Base-by-base conservation (phyloP, 2,113 vertebrate genomes). In the Hyla sarda region DNA sequence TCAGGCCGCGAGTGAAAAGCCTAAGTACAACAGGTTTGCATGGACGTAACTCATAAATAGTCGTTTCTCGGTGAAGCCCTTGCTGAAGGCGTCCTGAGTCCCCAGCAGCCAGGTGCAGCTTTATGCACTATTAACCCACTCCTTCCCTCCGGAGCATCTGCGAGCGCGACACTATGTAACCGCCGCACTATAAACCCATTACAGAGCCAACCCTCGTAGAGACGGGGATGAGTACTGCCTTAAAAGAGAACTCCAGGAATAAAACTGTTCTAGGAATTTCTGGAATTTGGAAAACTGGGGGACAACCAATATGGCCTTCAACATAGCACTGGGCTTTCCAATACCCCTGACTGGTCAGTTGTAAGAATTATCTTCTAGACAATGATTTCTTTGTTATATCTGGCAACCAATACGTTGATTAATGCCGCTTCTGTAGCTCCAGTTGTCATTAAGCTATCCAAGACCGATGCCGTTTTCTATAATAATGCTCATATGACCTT, bases 61-160 rank as follows among this genome's bases (percentile, higher is more conserved):
- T 34, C 75, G 56, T 78, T 50, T 12, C 30, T 56, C 50, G 56
- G 50, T 78, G 16, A 48, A 76, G 74, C 14, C 50, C 74, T 30
- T n/a, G 47, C 74, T 77, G 25, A 11, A 54, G 50, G 74, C 47
- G 7, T 21, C 50, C 25, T 7, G 11, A 52, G 50, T 32, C 37
- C 30, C 50, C 28, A 7, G 23, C 34, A 62, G 30, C 54, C 78
- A 81, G 78, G 78, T 81, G 78, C 78, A 17, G 78, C 78, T 65
- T 81, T 34, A 81, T 60, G 78, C 34, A 62, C 77, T 80, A 60
- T 80, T 80, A 80, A 60, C 52, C 30, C 14, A 11, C 54, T 41
- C 34, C 77, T 41, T 80, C 54, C 78, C 56, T 81, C 78, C 41
- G n/a, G 58, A 81, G 37, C 14, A 17, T 13, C 74, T 19, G 25